A percentile compares a stretch with the other conserved stretches of the same genome.
phyloP scores from a whole-genome alignment of 2,797 vertebrate genomes.

The Spinus olivaceus region DNA sequence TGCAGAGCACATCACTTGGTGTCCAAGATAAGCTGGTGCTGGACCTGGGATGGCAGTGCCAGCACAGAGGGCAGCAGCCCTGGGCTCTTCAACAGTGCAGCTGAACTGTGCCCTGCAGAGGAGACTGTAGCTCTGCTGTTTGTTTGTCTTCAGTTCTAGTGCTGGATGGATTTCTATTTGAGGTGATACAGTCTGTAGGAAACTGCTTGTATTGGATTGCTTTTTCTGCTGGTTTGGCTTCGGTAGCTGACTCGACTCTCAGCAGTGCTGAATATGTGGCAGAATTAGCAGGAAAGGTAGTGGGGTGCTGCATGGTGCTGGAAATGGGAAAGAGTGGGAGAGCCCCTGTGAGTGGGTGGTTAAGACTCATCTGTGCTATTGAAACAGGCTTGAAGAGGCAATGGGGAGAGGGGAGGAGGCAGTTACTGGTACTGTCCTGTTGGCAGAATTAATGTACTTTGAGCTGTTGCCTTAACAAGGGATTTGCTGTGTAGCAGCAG shows the following conservation, averaged over 20 bases:
- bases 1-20: neutral
- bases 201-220: neutral
- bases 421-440: neutral
- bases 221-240: neutral
- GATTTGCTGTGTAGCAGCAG: neutral
- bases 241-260: neutral
- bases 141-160: neutral
- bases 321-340: neutral
- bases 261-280: neutral
- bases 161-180: neutral
- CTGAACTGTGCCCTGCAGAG: neutral
- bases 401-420: neutral
- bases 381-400: neutral
- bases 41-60: neutral
- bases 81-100: neutral
- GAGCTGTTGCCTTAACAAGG: neutral
- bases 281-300: neutral
- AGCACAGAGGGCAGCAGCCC: neutral
- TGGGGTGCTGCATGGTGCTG: neutral
- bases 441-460: neutral
- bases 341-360: neutral
- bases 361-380: neutral
- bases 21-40: neutral
- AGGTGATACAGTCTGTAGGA: neutral
- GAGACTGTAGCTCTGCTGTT: neutral